Base-by-base conservation (phyloP, 2,113 vertebrate genomes). In the Saimiri boliviensis region DNA sequence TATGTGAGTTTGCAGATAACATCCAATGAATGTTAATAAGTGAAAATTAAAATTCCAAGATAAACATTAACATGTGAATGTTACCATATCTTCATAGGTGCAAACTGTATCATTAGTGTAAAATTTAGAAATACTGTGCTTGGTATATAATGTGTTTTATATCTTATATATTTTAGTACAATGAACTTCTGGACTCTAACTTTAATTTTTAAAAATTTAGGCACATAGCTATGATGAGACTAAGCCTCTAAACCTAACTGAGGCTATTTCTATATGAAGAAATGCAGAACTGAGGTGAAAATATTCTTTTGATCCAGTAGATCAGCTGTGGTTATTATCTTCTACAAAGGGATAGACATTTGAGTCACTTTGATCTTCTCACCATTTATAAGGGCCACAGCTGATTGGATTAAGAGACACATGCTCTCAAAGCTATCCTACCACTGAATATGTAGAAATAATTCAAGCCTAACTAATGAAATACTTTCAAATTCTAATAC, bases 361-460 rank as follows among this genome's bases (percentile, higher is more conserved):
- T 73, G 95, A 91, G 70, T 54, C 71, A 58, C 97, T 98, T 98
- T 96, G 97, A 98, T 97, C 97, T 97, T 40, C 30, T 49, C 68
- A 79, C 83, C 92, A 25, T 84, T 95, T 89, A 74, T 79, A 91
- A 91, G 45, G 42, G 58, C 70, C 93, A 96, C 96, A 98, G 97
- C 95, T 97, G 97, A 98, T 93, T 97, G 96, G 96, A 97, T 98
- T 97, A 98, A 96, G 58, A 42, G 60, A 96, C 86, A 98, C 60
- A 95, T 95, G 94, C 45, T 94, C 52, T 94, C 70, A 89, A 68
- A 79, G n/a, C 58, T 86, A 30, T 89, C 49, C 52, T 89, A 42
- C 21, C 54, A 86, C 25, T 37, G 32, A 89, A 60, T 91, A 83
- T 54, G 37, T 32, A 91, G 86, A 93, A 86, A 94, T 35, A 91